Base-by-base conservation (phyloP, 2,113 vertebrate genomes). In the Leptodactylus fuscus region DNA sequence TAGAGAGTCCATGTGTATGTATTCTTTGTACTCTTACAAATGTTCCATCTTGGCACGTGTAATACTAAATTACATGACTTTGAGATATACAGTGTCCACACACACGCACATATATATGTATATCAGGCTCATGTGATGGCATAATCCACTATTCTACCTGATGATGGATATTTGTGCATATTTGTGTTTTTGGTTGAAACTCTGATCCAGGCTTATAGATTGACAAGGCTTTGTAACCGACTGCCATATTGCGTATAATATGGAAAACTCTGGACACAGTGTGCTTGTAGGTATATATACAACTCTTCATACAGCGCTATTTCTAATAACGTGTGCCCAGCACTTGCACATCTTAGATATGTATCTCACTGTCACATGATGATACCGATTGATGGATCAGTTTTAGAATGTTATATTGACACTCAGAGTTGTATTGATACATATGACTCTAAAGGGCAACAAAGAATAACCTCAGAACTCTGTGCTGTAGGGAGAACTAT, bases 211-310 rank as follows among this genome's bases (percentile, higher is more conserved):
- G 48, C 36, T 58, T 38, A 7, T 27, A 55, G 48, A 7, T 38
- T 41, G 67, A 58, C 22, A 20, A 74, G 32, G 48, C 51, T 18
- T 10, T 29, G 24, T 73, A 48, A 41, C 20, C 32, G 32, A 53
- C 29, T 22, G 16, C 49, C n/a, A 65, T 41, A 82, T 55, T 36
- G 34, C 24, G 11, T 27, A 73, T 55, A 53, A 27, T 34, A 55
- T 49, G 22, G 36, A 41, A 73, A 83, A 15, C 69, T n/a, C 81
- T 83, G 81, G 81, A 83, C 69, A 83, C 69, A 44, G 48, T 83
- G 75, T 79, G 83, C 83, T 80, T 58, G 75, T 69, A 85, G 69
- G 62, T 79, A 85, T 85, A 41, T 79, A 78, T 70, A 85, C 34
- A 48, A 69, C 73, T 78, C 11, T 34, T 67, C 41, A 77, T 67